Conservation (phyloP, 92 coral and sea anemone species). For the Pocillopora grandis region DNA sequence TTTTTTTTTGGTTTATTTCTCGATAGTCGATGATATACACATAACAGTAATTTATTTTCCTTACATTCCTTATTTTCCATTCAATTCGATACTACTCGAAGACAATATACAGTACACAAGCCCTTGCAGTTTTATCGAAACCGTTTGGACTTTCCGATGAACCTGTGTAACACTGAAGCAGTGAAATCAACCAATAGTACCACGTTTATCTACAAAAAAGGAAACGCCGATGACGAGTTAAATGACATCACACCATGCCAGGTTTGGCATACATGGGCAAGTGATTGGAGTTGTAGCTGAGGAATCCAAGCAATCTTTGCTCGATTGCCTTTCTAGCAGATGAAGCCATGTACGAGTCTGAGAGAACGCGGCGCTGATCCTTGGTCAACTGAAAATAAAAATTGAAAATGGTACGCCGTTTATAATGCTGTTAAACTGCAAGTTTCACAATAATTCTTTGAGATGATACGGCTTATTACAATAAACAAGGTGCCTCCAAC, state of each 20-base stretch:
- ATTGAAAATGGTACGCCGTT: background rate
- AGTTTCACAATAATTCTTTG: no score
- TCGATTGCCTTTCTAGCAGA: slow-evolving; percentile 88
- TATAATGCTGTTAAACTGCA: background rate
- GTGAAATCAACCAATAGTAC: background rate
- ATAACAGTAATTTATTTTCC: no score
- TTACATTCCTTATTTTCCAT: background rate
- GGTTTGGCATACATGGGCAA: slow-evolving; percentile 97
- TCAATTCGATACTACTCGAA: background rate
- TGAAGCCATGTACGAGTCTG: slow-evolving; percentile 82
- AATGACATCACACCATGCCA: slow-evolving; percentile 76
- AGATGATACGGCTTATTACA: no score
- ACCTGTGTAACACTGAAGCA: background rate
- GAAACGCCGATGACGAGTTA: background rate
- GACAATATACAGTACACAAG: background rate
- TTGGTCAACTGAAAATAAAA: slow-evolving; percentile 66
- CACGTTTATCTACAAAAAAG: slow-evolving; percentile 11
- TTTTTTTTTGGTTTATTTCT: no score
- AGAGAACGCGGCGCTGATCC: slow-evolving; percentile 82
- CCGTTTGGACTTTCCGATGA: background rate
- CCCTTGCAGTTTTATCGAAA: background rate
- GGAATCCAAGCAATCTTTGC: slow-evolving; percentile 88
- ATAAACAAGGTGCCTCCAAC: no score
- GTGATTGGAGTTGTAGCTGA: slow-evolving; percentile 89
- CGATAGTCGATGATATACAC: no score